Evolutionary conservation across 2,888 invertebrate genomes (phyloP).

Genomic region (Aporophyla nigra): DNA sequence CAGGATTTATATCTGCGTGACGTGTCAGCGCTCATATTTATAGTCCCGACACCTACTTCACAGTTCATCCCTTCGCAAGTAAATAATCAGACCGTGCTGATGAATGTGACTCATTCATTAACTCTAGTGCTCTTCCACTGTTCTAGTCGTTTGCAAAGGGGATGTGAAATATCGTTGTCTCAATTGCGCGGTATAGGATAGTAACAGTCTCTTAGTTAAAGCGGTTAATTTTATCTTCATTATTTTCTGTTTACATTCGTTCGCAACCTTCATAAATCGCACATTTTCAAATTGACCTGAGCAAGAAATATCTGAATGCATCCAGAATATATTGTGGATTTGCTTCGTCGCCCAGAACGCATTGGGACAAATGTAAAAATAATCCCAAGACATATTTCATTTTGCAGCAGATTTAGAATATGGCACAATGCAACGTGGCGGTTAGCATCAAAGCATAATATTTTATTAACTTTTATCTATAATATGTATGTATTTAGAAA

Average conservation of each 20-base stretch:
- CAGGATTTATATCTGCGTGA: slow-evolving; percentile 54
- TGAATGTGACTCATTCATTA: slow-evolving; percentile 56
- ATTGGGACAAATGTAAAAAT: slow-evolving; percentile 23
- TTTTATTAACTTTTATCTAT: too few relatives aligned
- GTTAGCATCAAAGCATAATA: neutral
- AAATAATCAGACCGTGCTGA: slow-evolving; percentile 43
- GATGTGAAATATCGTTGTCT: slow-evolving; percentile 34
- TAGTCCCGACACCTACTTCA: slow-evolving; percentile 47
- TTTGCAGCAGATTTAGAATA: slow-evolving; percentile 7
- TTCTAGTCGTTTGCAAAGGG: slow-evolving; percentile 17
- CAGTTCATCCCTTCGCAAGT: slow-evolving; percentile 52
- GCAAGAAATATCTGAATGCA: neutral
- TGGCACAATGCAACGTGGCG: neutral
- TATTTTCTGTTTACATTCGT: neutral
- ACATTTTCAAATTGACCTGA: neutral
- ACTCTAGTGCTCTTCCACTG: slow-evolving; percentile 25
- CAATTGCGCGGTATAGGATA: slow-evolving; percentile 30
- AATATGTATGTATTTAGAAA: too few relatives aligned
- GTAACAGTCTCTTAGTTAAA: neutral
- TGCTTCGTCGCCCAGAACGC: neutral
- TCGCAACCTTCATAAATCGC: neutral
- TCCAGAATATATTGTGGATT: slow-evolving; percentile 1
- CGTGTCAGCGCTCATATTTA: slow-evolving; percentile 50
- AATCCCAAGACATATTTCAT: slow-evolving; percentile 10
- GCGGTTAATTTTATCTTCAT: slow-evolving; percentile 10